Evolutionary conservation across 2,888 invertebrate species (phyloP).

Genomic region (Pristionchus exspectatus): DNA sequence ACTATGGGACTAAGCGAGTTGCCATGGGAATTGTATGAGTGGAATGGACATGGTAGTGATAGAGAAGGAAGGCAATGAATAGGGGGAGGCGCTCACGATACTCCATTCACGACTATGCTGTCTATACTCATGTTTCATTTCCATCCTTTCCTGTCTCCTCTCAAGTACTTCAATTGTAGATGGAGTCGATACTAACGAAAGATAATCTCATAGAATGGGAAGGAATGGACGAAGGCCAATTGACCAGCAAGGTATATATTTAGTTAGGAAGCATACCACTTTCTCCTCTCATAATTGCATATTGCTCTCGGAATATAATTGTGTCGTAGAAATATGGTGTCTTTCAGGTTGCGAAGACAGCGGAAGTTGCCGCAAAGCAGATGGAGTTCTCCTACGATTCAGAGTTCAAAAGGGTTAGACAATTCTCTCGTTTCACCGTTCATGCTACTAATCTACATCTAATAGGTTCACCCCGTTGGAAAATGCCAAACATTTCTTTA

Average conservation of each 20-base stretch:
- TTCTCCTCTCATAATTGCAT: neutral
- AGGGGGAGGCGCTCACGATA: neutral
- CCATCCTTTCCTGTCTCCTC: neutral
- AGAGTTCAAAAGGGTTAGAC: slow-evolving; percentile 37
- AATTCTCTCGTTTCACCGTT: neutral
- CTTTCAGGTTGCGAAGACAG: neutral
- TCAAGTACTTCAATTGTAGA: neutral
- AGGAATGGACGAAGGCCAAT: neutral
- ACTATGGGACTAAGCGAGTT: neutral
- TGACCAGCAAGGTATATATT: slow-evolving; percentile 8
- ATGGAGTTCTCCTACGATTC: slow-evolving; percentile 43
- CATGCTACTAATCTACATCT: neutral
- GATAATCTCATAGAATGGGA: slow-evolving; percentile 26
- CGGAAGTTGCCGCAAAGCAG: neutral
- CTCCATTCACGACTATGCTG: neutral
- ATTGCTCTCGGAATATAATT: neutral
- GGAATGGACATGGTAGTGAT: neutral
- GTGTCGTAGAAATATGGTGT: neutral
- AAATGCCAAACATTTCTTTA: neutral
- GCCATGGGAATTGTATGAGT: slow-evolving; percentile 28
- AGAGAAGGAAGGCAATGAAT: slow-evolving; percentile 1
- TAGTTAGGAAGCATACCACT: neutral
- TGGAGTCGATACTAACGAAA: slow-evolving; percentile 30
- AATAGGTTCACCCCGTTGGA: too few species aligned
- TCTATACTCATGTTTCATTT: neutral